These are phyloP conservation scores for Aphidius gifuensis DNA, from an alignment of 1,140 invertebrate species.

Conservation along the genomic window DNA sequence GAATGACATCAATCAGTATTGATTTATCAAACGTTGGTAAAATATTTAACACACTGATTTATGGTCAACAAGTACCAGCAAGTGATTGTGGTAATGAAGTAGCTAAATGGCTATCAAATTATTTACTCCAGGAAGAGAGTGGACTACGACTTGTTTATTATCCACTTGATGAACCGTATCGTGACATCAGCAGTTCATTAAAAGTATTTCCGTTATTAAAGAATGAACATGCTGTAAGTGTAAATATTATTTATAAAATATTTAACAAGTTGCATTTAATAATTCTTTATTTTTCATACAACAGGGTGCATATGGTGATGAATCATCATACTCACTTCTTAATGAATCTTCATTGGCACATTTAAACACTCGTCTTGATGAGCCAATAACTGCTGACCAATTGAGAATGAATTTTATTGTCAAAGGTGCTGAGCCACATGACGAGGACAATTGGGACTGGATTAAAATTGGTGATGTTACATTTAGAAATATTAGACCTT, in stretches of 20 bases:
- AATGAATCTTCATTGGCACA: conserved; percentile 64
- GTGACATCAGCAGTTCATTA: conserved; percentile 35
- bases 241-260: conserved; percentile 5
- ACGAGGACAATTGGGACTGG: conserved; percentile 70
- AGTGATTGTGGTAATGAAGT: conserved; percentile 63
- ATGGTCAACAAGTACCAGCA: conserved; percentile 52
- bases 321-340: conserved; percentile 60
- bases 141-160: conserved; percentile 61
- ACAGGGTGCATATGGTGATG: conserved; percentile 61
- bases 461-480: conserved; percentile 64
- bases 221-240: conserved; percentile 37
- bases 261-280: not conserved
- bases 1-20: conserved; percentile 53
- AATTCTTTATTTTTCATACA: not conserved
- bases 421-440: conserved; percentile 60
- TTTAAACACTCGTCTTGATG: conserved; percentile 58
- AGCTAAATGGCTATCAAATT: conserved; percentile 61
- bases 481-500: conserved; percentile 64
- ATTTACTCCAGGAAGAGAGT: conserved; percentile 55
- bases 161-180: conserved; percentile 49
- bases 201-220: conserved; percentile 35
- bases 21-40: conserved; percentile 54
- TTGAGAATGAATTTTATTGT: conserved; percentile 70
- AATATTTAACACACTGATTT: conserved; percentile 49
- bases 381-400: conserved; percentile 54